A percentile compares a stretch with the other conserved stretches of the same genome.
Conservation (phyloP, 2,113 vertebrate genomes). For the Catharus bicknelli region DNA sequence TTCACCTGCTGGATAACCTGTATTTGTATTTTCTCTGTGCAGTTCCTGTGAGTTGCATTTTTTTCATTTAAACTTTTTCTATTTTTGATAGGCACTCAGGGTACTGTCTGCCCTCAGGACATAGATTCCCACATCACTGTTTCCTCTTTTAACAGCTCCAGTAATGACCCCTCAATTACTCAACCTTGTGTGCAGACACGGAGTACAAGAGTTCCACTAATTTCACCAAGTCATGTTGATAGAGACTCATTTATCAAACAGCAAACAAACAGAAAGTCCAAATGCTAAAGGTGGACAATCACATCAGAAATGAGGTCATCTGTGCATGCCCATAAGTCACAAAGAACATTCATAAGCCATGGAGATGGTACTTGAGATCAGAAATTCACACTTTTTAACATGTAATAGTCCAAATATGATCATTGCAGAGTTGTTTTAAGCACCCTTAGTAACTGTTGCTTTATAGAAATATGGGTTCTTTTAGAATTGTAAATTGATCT, state of each 20-base stretch:
- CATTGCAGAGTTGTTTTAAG: neutral
- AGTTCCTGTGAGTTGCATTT: neutral
- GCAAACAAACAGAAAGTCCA: neutral
- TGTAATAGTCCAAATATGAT: fast-evolving
- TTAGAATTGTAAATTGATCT: neutral
- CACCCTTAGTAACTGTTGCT: neutral
- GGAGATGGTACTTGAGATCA: neutral
- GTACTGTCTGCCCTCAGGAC: neutral
- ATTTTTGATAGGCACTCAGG: neutral
- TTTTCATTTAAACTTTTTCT: neutral
- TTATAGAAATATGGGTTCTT: neutral
- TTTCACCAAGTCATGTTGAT: neutral
- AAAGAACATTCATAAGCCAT: neutral
- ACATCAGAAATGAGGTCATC: neutral
- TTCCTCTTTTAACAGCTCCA: neutral
- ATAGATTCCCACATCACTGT: neutral
- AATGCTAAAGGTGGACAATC: neutral
- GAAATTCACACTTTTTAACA: neutral
- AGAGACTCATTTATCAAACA: neutral
- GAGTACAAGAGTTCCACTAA: neutral
- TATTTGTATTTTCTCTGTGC: neutral
- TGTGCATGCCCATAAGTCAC: neutral
- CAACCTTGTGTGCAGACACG: fast-evolving
- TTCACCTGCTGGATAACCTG: neutral
- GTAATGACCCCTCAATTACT: neutral